These are phyloP conservation scores for Sebastes hopkinsi DNA, from an alignment of 2,797 vertebrate genomes.

Conservation along the genomic window DNA sequence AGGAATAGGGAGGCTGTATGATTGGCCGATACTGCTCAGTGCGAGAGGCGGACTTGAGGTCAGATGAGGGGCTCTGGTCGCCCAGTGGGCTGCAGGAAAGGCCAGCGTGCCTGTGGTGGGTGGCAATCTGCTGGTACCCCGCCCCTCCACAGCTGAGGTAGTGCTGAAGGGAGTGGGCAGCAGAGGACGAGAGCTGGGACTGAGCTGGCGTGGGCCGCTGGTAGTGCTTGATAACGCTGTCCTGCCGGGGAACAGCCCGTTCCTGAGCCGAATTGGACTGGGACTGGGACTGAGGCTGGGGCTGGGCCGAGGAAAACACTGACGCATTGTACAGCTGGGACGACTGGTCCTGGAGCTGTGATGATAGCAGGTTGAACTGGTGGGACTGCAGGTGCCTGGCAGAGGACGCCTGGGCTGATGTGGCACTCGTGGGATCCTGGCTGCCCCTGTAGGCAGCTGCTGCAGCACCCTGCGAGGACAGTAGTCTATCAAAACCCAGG, in stretches of 20 bases:
- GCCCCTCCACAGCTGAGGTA: slow-evolving; percentile 93
- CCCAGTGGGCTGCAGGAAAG: slow-evolving; percentile 92
- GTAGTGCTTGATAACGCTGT: slow-evolving; percentile 97
- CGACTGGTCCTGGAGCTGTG: slow-evolving; percentile 89
- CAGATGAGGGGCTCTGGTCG: slow-evolving; percentile 88
- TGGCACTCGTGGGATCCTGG: slow-evolving; percentile 85
- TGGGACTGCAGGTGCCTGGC: slow-evolving; percentile 90
- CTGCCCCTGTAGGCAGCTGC: slow-evolving; percentile 85
- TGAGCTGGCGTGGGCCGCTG: slow-evolving; percentile 90
- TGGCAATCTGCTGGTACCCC: slow-evolving; percentile 89
- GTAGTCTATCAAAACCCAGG: slow-evolving; percentile 91
- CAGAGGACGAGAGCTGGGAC: slow-evolving; percentile 87
- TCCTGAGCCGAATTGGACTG: slow-evolving; percentile 88
- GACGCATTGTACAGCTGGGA: slow-evolving; percentile 92
- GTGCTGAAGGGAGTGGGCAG: slow-evolving; percentile 92
- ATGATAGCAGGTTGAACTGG: slow-evolving; percentile 93
- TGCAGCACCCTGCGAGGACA: slow-evolving; percentile 86
- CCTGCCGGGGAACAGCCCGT: slow-evolving; percentile 91
- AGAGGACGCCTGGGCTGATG: slow-evolving; percentile 83
- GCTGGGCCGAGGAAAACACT: slow-evolving; percentile 88
- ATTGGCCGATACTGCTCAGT: slow-evolving; percentile 90
- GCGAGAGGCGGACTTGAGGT: slow-evolving; percentile 79
- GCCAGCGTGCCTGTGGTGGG: slow-evolving; percentile 86
- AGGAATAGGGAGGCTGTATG: slow-evolving; percentile 89
- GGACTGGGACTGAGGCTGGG: slow-evolving; percentile 80